A percentile compares a stretch with the other conserved stretches of the same genome.
Evolutionary conservation across 2,113 vertebrate species (phyloP).

Genomic region (Paratilapia polleni): DNA sequence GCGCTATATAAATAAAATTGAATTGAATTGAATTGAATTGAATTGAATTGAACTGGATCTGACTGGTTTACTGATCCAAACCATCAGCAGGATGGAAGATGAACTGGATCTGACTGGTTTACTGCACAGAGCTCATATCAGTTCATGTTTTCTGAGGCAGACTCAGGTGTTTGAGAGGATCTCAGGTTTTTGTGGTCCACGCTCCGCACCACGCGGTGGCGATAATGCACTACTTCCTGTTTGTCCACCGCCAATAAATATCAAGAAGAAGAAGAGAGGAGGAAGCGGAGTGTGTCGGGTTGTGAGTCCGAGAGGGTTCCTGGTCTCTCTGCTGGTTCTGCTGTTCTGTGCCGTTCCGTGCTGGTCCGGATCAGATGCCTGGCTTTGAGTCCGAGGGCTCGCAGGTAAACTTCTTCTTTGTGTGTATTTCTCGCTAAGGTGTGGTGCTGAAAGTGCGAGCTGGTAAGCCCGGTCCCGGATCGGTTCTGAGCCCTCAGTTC

Average conservation of each 20-base stretch:
- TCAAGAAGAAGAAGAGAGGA: background rate
- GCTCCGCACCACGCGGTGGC: background rate
- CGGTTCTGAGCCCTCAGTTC: no score
- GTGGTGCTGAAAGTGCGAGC: background rate
- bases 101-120: no score
- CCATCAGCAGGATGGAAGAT: no score
- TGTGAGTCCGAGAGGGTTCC: background rate
- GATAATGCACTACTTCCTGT: background rate
- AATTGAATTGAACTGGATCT: no score
- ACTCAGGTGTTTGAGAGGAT: no score
- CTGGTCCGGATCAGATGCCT: slow-evolving; percentile 32
- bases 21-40: no score
- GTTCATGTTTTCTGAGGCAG: no score
- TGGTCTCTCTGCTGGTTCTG: background rate
- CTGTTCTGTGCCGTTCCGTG: background rate
- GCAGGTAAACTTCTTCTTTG: slow-evolving; percentile 20
- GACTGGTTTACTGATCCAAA: no score
- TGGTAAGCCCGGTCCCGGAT: background rate
- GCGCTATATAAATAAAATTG: no score
- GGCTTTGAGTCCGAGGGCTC: background rate
- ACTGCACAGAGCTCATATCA: no score
- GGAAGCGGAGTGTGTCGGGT: background rate
- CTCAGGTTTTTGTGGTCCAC: no score
- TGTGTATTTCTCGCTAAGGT: accelerated
- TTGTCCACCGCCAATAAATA: background rate